Evolutionary conservation across 2,797 vertebrate species (phyloP), one percentile per base, ranked within the genome.

Genomic region (Apogon hyalosoma): DNA sequence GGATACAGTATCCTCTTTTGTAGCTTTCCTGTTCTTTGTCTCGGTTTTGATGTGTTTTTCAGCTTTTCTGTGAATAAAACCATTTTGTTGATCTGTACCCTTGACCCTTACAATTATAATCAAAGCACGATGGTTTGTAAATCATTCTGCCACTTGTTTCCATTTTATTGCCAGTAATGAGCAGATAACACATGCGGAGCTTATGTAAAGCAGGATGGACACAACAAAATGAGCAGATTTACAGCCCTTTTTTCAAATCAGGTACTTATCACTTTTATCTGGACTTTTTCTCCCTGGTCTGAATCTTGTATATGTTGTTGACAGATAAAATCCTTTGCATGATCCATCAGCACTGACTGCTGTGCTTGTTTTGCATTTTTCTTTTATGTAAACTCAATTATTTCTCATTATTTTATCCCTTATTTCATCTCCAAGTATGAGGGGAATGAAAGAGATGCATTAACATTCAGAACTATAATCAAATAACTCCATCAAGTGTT

Each of bases 321-420:
- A 63, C 62, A 53, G 66, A 58, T 45, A 19, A 43, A 28, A 3
- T 8, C 15, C 42, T 48, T 53, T 0, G 14, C 49, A 12, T 75
- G 67, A 84, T 76, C 79, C 52, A 71, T 74, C 69, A 59, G 55
- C 48, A 42, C 73, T 39, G 43, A 49, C 55, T 42, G 15, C 63
- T 13, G 9, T 41, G 31, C n/a, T 39, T 74, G 19, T 54, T 55
- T 68, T 43, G 51, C 50, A 48, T 47, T 49, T 56, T 12, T 16
- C 39, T 67, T n/a, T 60, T 36, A 28, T 72, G 28, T 10, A 36
- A 36, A 36, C 9, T 36, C 7, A 36, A 31, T 39, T 54, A n/a
- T 47, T 66, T 33, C 42, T 55, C 36, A 31, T 39, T 54, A n/a
- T 47, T 66, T 24, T 51, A 59, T 45, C 21, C 16, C 7, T 12